Evolutionary conservation across 2,113 vertebrate genomes (phyloP).

Genomic region (Caretta caretta): DNA sequence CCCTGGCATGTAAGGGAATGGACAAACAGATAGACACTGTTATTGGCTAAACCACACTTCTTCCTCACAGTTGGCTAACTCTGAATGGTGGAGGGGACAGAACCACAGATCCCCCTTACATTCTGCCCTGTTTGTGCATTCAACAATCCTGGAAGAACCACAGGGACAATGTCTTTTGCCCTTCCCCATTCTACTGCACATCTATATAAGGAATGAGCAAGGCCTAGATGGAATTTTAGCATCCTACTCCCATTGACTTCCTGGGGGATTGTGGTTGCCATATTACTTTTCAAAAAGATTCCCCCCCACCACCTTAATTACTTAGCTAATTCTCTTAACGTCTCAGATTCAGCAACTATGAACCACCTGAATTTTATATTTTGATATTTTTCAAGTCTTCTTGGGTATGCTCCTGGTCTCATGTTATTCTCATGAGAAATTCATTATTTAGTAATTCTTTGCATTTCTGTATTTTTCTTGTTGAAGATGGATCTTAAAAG

Average conservation of each 20-base stretch:
- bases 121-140: background rate
- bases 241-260: background rate
- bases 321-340: background rate
- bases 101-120: background rate
- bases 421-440: background rate
- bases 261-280: background rate
- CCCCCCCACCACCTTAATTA: background rate
- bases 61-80: background rate
- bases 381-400: background rate
- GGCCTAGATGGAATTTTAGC: background rate
- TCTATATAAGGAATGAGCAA: background rate
- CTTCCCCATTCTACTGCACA: background rate
- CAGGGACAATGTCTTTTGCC: background rate
- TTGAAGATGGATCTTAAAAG: background rate
- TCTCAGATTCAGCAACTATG: background rate
- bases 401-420: background rate
- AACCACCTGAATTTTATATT: background rate
- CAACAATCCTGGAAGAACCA: background rate
- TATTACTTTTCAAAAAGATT: background rate
- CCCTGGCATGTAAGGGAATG: background rate
- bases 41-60: background rate
- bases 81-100: background rate
- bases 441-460: background rate
- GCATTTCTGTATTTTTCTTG: background rate
- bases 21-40: background rate